Evolutionary conservation across 2,888 invertebrate genomes (phyloP).

Genomic region (Crossocerus cetratus): DNA sequence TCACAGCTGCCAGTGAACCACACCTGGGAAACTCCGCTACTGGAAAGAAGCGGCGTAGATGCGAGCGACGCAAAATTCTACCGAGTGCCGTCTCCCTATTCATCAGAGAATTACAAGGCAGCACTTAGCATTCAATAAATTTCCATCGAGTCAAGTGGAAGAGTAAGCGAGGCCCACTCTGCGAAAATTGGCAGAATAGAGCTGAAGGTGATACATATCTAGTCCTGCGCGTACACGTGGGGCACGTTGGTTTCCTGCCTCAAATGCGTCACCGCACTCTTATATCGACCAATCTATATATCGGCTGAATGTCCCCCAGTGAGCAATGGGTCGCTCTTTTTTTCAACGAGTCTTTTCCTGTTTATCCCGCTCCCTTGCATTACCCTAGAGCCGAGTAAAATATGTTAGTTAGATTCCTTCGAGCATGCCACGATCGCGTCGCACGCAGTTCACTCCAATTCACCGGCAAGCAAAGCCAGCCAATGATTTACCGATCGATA

Average conservation of each 20-base stretch:
- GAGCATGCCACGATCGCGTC: neutral
- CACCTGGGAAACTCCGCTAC: too few relatives aligned
- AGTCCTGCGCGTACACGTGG: constrained; percentile 1
- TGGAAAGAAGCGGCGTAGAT: too few relatives aligned
- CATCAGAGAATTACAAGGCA: neutral
- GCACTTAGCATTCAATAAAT: neutral
- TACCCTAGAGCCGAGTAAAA: constrained; percentile 12
- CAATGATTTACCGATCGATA: too few relatives aligned
- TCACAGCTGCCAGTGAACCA: too few relatives aligned
- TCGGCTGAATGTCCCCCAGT: constrained; percentile 10
- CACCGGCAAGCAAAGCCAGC: too few relatives aligned
- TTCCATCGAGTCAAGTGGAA: neutral
- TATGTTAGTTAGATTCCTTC: constrained; percentile 11
- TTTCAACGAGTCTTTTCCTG: constrained; percentile 49
- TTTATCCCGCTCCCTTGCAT: constrained; percentile 1
- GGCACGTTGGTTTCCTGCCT: constrained; percentile 26
- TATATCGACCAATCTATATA: too few relatives aligned
- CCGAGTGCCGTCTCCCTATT: neutral
- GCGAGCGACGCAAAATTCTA: too few relatives aligned
- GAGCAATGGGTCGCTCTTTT: constrained; percentile 33
- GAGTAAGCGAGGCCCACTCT: neutral
- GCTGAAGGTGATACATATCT: neutral
- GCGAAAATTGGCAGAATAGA: constrained; percentile 1
- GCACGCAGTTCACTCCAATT: neutral
- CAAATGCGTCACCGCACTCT: constrained; percentile 32